Evolutionary conservation across 2,888 invertebrate species (phyloP), one percentile per base, ranked within the genome.

Genomic region (Nesidiocoris tenuis): DNA sequence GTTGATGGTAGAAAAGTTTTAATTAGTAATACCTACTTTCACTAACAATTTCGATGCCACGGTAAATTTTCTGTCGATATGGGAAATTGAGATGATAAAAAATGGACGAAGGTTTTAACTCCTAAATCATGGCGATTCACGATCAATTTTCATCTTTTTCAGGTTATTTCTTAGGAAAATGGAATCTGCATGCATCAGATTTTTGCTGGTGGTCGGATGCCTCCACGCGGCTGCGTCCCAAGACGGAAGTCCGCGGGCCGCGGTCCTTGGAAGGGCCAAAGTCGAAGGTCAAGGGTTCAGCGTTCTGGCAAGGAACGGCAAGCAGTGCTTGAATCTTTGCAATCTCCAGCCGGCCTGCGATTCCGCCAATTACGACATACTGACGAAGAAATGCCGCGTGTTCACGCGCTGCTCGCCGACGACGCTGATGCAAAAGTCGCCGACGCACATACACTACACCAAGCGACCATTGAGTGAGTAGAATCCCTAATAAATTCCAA

Each of bases 391-490:
- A 57, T 80, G 80, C 74, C 65, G 79, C 19, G 61, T 80, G 1
- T 79, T 80, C 56, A 72, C 75, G 9, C 59, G 79, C 18, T 80
- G 80, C 54, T 70, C 77, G 5, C 78, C 77, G 0, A 67, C 77
- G 7, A 70, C 39, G 1, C 39, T 78, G 9, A 64, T 77, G 17
- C 71, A 76, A 57, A 77, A 74, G 19, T 78, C 78, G 0, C 25
- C 54, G 1, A 23, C 56, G n/a, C 77, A 78, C 68, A 61, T 77
- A 17, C 77, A 78, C 76, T 79, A 77, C 75, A 68, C 79, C n/a
- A 79, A 79, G 55, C 54, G 79, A n/a, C 79, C 79, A 1, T 21
- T 72, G 54, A 75, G 79, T 79, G 65, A 79, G 79, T 78, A 1
- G 1, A 23, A 23, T 12, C 59, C 7, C 3, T 17, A 17, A 17